A percentile compares a stretch with the other conserved stretches of the same genome.
Evolutionary conservation across 2,113 vertebrate species (phyloP).

Genomic region (Phyllostomus discolor): DNA sequence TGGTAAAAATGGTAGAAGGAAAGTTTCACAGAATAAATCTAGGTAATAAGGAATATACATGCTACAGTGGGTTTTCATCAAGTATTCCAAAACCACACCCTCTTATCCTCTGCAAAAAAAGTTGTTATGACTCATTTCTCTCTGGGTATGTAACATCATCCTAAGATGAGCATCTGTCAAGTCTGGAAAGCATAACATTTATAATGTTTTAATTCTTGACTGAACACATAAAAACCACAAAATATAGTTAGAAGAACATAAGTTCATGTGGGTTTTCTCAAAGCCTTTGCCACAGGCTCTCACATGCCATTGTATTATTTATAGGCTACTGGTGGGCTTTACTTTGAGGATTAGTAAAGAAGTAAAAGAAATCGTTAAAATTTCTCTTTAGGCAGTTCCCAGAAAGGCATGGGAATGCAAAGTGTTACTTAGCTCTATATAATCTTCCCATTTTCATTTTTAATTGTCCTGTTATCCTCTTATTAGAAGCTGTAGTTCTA

Average conservation of each 20-base stretch:
- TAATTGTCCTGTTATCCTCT: not conserved
- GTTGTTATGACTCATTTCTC: conserved; percentile 59
- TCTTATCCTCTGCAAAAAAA: conserved; percentile 55
- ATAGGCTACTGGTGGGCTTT: not conserved
- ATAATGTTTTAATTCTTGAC: conserved; percentile 55
- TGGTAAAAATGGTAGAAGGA: conserved; percentile 73
- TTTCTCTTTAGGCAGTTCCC: not conserved
- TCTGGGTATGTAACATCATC: conserved; percentile 36
- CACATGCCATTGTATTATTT: not conserved
- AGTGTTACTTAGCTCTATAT: not conserved
- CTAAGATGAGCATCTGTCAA: conserved; percentile 50
- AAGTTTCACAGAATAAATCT: conserved; percentile 73
- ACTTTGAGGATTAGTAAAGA: not conserved
- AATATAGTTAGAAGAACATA: conserved; percentile 49
- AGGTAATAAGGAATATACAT: conserved; percentile 62
- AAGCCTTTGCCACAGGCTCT: conserved; percentile 12
- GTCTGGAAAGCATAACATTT: conserved; percentile 53
- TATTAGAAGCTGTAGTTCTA: not conserved
- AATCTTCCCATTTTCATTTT: not conserved
- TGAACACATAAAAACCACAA: conserved; percentile 41
- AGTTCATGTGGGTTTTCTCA: not conserved
- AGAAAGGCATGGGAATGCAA: not conserved
- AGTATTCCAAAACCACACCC: conserved; percentile 52
- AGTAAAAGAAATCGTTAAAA: not conserved
- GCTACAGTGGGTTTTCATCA: conserved; percentile 57